A percentile compares a stretch with the other conserved stretches of the same genome.
phyloP scores from a whole-genome alignment of 2,797 vertebrate genomes.

The Pseudochirops corinnae region DNA sequence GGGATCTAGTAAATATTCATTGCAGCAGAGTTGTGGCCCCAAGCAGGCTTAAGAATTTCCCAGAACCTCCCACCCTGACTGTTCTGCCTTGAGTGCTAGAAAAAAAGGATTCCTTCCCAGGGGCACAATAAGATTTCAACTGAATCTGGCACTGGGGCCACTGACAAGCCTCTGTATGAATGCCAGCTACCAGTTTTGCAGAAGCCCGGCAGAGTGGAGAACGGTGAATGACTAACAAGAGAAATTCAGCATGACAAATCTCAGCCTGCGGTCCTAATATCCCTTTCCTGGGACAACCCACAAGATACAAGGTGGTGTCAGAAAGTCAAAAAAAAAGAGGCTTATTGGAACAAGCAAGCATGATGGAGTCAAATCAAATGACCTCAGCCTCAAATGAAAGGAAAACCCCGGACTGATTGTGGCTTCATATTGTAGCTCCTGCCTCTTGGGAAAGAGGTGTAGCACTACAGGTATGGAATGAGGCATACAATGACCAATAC shows the following conservation, averaged over 20 bases:
- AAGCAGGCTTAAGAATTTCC: neutral
- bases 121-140: neutral
- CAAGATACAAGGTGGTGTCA: neutral
- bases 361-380: neutral
- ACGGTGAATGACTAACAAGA: neutral
- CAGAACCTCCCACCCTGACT: neutral
- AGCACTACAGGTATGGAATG: neutral
- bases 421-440: neutral
- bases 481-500: neutral
- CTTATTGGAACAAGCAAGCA: neutral
- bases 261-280: neutral
- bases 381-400: neutral
- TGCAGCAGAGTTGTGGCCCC: neutral
- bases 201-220: neutral
- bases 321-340: too few species aligned
- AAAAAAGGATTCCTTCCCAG: neutral
- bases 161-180: neutral
- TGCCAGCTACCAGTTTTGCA: neutral
- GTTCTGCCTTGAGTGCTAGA: fast-evolving
- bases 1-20: fast-evolving
- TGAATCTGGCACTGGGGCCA: neutral
- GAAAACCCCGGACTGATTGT: neutral
- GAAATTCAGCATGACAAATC: conserved; percentile 1
- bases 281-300: neutral
- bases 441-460: neutral